These are phyloP conservation scores for Melopsittacus undulatus DNA, from an alignment of 2,797 vertebrate genomes.

Conservation along the genomic window DNA sequence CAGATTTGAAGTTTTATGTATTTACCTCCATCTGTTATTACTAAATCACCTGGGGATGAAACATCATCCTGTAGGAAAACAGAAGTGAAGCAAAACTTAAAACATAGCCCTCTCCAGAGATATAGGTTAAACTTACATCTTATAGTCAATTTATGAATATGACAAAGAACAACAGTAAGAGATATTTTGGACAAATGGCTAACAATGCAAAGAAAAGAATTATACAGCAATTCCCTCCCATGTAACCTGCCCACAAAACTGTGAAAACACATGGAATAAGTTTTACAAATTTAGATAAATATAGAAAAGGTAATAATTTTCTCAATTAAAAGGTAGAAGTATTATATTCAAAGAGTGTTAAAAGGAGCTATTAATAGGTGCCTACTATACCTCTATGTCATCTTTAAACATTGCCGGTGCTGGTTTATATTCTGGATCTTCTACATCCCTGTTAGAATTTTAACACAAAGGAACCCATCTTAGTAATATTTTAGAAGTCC, in stretches of 20 bases:
- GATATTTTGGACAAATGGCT: background rate
- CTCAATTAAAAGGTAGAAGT: background rate
- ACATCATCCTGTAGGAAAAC: slow-evolving; percentile 86
- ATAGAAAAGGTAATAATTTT: background rate
- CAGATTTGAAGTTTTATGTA: background rate
- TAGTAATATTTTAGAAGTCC: background rate
- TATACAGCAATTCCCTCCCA: background rate
- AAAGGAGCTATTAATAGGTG: background rate
- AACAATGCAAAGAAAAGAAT: background rate
- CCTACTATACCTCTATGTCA: slow-evolving; percentile 89
- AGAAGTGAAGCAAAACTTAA: background rate
- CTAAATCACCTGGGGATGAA: slow-evolving; percentile 94
- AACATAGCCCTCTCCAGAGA: background rate
- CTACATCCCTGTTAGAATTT: slow-evolving; percentile 86
- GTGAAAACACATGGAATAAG: background rate
- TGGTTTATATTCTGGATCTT: slow-evolving; percentile 98
- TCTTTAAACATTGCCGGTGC: slow-evolving; percentile 95
- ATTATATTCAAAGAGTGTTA: background rate
- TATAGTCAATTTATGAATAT: background rate
- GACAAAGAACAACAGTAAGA: background rate
- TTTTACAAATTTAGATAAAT: background rate
- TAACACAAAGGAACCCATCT: slow-evolving; percentile 20
- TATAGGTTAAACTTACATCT: background rate
- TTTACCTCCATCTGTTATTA: slow-evolving; percentile 90
- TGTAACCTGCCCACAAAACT: background rate